Evolutionary conservation across 2,888 invertebrate species (phyloP).

Genomic region (Cosmia trapezina): DNA sequence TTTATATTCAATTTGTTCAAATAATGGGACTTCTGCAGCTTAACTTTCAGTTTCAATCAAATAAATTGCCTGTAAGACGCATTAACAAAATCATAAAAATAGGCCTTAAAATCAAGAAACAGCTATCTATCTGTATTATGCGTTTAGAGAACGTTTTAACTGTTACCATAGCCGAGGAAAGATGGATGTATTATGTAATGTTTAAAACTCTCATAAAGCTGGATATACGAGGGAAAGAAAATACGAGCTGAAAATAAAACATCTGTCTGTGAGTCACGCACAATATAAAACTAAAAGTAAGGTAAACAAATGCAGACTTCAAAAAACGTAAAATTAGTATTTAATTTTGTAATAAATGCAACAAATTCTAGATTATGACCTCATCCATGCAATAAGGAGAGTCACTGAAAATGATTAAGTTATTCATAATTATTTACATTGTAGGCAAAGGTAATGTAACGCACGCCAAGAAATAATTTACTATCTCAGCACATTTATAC

Average conservation of each 20-base stretch:
- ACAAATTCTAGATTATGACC: slow-evolving; percentile 48
- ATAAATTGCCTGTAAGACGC: slow-evolving; percentile 32
- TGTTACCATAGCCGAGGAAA: slow-evolving; percentile 73
- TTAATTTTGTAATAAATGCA: slow-evolving; percentile 65
- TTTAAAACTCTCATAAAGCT: slow-evolving; percentile 82
- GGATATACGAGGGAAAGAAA: slow-evolving; percentile 80
- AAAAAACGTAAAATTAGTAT: slow-evolving; percentile 70
- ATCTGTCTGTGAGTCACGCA: slow-evolving; percentile 83
- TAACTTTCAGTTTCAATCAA: slow-evolving; percentile 24
- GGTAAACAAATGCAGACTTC: slow-evolving; percentile 79
- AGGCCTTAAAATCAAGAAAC: slow-evolving; percentile 44
- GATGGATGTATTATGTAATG: slow-evolving; percentile 81
- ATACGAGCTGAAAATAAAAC: slow-evolving; percentile 83
- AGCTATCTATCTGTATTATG: slow-evolving; percentile 37
- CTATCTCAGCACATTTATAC: slow-evolving; percentile 59
- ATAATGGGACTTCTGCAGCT: slow-evolving; percentile 7
- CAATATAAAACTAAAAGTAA: slow-evolving; percentile 80
- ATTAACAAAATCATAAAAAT: slow-evolving; percentile 43
- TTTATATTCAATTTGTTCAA: slow-evolving; percentile 20
- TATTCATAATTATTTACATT: slow-evolving; percentile 16
- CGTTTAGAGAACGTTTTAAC: slow-evolving; percentile 65
- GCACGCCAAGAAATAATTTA: slow-evolving; percentile 52
- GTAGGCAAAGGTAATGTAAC: slow-evolving; percentile 22
- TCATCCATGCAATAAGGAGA: slow-evolving; percentile 15
- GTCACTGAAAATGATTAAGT: slow-evolving; percentile 16